These are phyloP conservation scores for Perccottus glenii DNA, from an alignment of 2,113 vertebrate genomes.

Conservation along the genomic window DNA sequence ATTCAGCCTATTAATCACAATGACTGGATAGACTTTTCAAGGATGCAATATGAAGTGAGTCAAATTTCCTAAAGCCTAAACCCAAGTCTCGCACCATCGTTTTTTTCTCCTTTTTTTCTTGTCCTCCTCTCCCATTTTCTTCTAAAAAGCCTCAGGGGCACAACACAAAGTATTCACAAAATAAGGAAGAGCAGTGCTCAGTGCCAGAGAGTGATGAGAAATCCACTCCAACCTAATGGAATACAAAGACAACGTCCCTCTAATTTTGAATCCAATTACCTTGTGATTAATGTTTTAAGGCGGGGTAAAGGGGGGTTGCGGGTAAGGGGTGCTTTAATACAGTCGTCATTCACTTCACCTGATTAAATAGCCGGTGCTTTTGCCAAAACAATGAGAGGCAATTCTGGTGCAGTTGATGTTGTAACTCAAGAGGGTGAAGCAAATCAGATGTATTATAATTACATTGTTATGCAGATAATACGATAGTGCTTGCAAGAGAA, in stretches of 20 bases:
- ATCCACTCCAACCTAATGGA: conserved; percentile 22
- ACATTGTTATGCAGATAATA: background rate
- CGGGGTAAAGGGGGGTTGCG: background rate
- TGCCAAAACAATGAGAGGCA: background rate
- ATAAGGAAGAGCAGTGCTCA: background rate
- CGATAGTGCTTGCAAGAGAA: background rate
- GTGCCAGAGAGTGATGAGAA: conserved; percentile 40
- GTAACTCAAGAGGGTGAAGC: background rate
- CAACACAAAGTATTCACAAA: conserved; percentile 25
- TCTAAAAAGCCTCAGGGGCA: conserved; percentile 10
- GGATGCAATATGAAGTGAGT: conserved; percentile 50
- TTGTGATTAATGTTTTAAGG: conserved; percentile 3
- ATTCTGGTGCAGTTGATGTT: background rate
- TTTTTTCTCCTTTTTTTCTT: background rate
- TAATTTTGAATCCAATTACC: conserved; percentile 12
- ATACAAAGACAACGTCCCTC: conserved; percentile 8
- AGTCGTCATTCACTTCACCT: background rate
- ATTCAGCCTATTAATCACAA: conserved; percentile 67
- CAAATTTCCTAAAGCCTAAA: conserved; percentile 28
- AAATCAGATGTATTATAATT: background rate
- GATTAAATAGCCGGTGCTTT: background rate
- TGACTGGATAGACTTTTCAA: conserved; percentile 62
- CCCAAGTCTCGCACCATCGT: conserved; percentile 4
- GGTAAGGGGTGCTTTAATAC: background rate
- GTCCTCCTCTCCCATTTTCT: conserved; percentile 24